Base-by-base conservation (phyloP, 2,797 vertebrate genomes). In the Hyperoplus lanceolatus region DNA sequence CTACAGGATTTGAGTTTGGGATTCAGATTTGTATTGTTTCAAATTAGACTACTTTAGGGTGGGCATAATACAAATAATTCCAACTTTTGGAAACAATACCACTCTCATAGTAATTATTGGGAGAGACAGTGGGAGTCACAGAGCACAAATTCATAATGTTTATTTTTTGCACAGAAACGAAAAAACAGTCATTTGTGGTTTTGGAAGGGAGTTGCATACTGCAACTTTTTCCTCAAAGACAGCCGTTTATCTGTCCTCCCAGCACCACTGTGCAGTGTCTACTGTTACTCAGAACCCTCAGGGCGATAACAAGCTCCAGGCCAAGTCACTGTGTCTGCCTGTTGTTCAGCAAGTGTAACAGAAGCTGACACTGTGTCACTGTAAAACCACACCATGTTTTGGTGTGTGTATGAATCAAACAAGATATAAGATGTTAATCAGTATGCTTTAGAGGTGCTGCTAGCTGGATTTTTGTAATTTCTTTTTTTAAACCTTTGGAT, bases 131-230 rank as follows among this genome's bases (percentile, higher is more conserved):
- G 48, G 56, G 42, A 29, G 29, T 29, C 14, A 45, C 42, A 58
- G n/a, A 67, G 61, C 56, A 36, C 12, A 13, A 12, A 18, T 66
- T 41, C 3, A 29, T 29, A 29, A 56, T 18, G 53, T 36, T 41
- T 56, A 4, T 64, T 55, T 36, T 68, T 58, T 58, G 5, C 57
- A 60, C 71, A 69, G 48, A 75, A 66, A 66, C 65, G 4, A 61
- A 64, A 46, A 57, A 48, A 55, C 49, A 77, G 49, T 16, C 41
- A 39, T 61, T 49, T 45, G 50, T n/a, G 39, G 1, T 38, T 56
- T 76, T 29, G 8, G 6, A 61, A 7, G 43, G 12, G 72, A 42
- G 43, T 14, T 15, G 5, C 14, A 0, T 36, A 38, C 16, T 60
- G 36, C 12, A 57, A 70, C 16, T 56, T 10, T 58, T 12, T 67